Evolutionary conservation across 2,888 invertebrate species (phyloP), one percentile per base, ranked within the genome.

Genomic region (Lasioglossum morio): DNA sequence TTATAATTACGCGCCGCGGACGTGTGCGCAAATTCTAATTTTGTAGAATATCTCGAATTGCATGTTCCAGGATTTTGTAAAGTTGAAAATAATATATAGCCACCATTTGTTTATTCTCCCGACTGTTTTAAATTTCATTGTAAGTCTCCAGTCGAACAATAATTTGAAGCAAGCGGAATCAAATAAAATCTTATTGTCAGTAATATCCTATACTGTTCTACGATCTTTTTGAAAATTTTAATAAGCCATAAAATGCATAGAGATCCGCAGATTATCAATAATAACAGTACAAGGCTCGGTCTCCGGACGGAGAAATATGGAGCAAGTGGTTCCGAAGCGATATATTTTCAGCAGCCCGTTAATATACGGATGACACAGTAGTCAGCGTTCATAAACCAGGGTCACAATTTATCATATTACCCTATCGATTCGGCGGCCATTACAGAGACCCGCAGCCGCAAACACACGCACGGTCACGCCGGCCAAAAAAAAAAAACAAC

Each of bases 371-470:
- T 23, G 66, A 34, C 66, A 66, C 46, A 43, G 72, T 27, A 43
- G 43, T 72, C 70, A 23, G 34, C 53, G n/a, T 37, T 57, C 53
- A 53, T 37, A 57, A 74, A 66, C 66, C 66, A 66, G 34, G 66
- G 66, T 34, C 66, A 34, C 66, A 66, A 66, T 66, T 66, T 66
- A 66, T 66, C 66, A 66, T 34, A 66, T 66, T 66, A 34, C 66
- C 34, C 4, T 66, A 66, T 66, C 66, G 66, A 66, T 66, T 66
- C 66, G 23, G 66, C 34, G 34, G 30, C 66, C 66, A 66, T 66
- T 66, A 66, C 23, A 30, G 19, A n/a, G 53, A 7, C 66, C 2
- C 23, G 66, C 23, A 8, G 66, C 30, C 66, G 34, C 66, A 19
- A 34, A 30, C 34, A 23, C 66, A 34, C 34, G 34, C 30, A 66